A percentile compares a stretch with the other conserved stretches of the same genome.
These are phyloP conservation scores for Mythimna albipuncta DNA, from an alignment of 2,888 invertebrate genomes.

Conservation along the genomic window DNA sequence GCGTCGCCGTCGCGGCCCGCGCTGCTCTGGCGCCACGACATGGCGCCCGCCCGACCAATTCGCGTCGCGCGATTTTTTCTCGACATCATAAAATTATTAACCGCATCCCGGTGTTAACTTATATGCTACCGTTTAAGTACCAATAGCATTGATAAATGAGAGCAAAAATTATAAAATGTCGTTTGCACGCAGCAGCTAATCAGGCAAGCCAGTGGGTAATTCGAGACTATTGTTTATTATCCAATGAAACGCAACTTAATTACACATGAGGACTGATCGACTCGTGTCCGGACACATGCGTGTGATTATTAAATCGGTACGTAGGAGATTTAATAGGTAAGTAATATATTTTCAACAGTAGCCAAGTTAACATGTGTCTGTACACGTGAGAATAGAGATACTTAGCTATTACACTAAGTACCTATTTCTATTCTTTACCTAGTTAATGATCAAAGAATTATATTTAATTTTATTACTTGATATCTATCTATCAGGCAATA, in stretches of 20 bases:
- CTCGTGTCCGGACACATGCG: constrained; percentile 48
- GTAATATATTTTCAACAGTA: constrained; percentile 51
- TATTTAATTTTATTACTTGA: constrained; percentile 24
- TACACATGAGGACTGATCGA: constrained; percentile 28
- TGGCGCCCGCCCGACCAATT: constrained; percentile 80
- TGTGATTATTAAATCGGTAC: constrained; percentile 33
- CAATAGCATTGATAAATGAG: constrained; percentile 51
- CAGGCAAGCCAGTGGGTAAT: constrained; percentile 32
- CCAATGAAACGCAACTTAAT: constrained; percentile 45
- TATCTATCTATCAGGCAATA: constrained; percentile 12
- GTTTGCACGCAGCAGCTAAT: constrained; percentile 30
- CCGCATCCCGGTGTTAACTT: constrained; percentile 66
- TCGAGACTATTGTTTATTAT: constrained; percentile 44
- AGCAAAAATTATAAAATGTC: constrained; percentile 7
- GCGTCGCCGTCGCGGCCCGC: constrained; percentile 71
- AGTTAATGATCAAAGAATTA: constrained; percentile 11
- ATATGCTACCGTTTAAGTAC: constrained; percentile 68
- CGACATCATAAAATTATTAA: constrained; percentile 78
- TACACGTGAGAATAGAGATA: constrained; percentile 46
- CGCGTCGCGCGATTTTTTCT: constrained; percentile 79
- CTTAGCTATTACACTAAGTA: constrained; percentile 7
- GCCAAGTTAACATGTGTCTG: constrained; percentile 35
- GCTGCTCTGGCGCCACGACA: constrained; percentile 81
- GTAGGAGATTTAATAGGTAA: constrained; percentile 41
- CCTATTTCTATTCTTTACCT: constrained; percentile 20